Evolutionary conservation across 2,888 invertebrate genomes (phyloP).

Genomic region (Pogonocherus hispidulus): DNA sequence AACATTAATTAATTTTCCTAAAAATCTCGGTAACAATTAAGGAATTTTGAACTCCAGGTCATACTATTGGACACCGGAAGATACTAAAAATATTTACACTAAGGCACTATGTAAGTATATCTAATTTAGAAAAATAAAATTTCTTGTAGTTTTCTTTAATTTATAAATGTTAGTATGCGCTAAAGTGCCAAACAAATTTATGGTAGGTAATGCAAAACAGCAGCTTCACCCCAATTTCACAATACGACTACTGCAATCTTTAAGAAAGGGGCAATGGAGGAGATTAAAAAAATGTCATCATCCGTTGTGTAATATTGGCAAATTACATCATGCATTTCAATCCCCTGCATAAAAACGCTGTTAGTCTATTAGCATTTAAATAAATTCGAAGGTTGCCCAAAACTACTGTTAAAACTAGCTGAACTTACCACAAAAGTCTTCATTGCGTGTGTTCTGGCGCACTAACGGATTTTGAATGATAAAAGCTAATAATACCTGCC

Average conservation of each 20-base stretch:
- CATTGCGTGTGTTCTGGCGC: conserved; percentile 39
- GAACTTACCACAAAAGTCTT: conserved; percentile 44
- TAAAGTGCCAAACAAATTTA: background rate
- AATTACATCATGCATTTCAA: background rate
- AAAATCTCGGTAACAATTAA: no score
- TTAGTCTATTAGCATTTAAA: background rate
- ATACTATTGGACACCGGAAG: no score
- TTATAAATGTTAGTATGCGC: no score
- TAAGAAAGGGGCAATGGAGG: background rate
- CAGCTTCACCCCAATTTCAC: background rate
- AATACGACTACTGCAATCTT: background rate
- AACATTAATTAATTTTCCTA: no score
- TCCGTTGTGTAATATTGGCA: background rate
- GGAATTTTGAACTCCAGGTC: no score
- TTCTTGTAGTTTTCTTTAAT: no score
- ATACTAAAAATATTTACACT: no score
- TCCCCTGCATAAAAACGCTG: background rate
- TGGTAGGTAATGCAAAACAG: background rate
- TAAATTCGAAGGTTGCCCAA: background rate
- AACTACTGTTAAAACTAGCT: background rate
- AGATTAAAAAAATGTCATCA: background rate
- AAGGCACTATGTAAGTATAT: no score
- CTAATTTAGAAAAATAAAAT: no score
- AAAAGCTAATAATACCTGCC: conserved; percentile 2
- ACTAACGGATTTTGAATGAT: conserved; percentile 24